Evolutionary conservation across 2,113 vertebrate species (phyloP).

Genomic region (Trematocara zebra): DNA sequence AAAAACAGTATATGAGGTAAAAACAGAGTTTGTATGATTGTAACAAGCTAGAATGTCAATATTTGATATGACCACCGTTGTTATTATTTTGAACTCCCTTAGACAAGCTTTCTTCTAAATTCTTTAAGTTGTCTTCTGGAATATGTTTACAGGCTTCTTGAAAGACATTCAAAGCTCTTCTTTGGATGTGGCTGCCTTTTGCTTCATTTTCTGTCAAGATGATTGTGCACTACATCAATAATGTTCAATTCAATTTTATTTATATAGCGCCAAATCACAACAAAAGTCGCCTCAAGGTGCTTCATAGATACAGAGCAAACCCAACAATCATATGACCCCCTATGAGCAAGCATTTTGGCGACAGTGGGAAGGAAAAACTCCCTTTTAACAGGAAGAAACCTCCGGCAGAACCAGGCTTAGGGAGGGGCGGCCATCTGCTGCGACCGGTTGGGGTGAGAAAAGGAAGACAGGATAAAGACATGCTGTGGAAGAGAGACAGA

Average conservation of each 20-base stretch:
- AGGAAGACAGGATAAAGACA: too few species aligned
- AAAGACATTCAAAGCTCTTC: neutral
- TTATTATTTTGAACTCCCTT: neutral
- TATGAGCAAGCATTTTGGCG: too few species aligned
- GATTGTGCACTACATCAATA: neutral
- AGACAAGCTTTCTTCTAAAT: neutral
- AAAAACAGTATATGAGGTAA: neutral
- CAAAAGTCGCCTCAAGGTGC: too few species aligned
- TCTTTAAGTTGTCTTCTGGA: neutral
- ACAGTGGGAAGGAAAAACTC: too few species aligned
- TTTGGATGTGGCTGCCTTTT: rapidly evolving
- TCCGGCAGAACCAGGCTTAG: too few species aligned
- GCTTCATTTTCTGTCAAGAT: neutral
- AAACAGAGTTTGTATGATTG: neutral
- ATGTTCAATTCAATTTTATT: neutral
- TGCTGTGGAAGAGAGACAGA: too few species aligned
- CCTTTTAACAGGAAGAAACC: too few species aligned
- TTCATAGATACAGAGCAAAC: too few species aligned
- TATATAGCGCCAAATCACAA: too few species aligned
- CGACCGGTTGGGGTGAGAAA: too few species aligned
- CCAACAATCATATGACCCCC: too few species aligned
- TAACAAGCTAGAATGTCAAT: neutral
- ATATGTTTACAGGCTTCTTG: neutral
- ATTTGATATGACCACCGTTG: neutral
- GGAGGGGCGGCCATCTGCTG: too few species aligned